A percentile compares a stretch with the other conserved stretches of the same genome.
These are phyloP conservation scores for Drosophila elegans DNA, from an alignment of 1,140 invertebrate species.

Conservation along the genomic window DNA sequence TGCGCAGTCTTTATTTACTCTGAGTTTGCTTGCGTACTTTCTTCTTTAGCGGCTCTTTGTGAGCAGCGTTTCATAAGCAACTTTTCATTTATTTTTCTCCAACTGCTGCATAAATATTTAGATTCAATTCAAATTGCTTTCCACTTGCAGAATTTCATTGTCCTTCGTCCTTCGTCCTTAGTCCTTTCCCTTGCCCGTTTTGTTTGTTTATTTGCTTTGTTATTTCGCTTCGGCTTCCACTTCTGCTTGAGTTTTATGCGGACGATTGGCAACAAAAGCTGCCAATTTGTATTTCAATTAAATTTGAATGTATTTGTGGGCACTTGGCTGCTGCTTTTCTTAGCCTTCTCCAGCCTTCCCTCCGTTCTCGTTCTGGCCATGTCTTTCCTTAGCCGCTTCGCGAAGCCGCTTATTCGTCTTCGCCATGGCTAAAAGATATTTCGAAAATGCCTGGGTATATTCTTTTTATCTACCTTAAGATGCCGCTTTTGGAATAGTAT, in stretches of 20 bases:
- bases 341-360: slow-evolving; percentile 4
- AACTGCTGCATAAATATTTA: slow-evolving; percentile 66
- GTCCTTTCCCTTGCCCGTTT: background rate
- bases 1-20: background rate
- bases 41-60: background rate
- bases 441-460: background rate
- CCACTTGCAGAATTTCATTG: slow-evolving; percentile 36
- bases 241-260: slow-evolving; percentile 37
- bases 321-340: slow-evolving; percentile 48
- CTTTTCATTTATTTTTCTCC: slow-evolving; percentile 14
- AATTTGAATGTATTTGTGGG: slow-evolving; percentile 69
- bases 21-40: background rate
- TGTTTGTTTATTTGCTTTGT: slow-evolving; percentile 53
- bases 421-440: background rate
- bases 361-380: background rate
- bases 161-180: slow-evolving; percentile 7
- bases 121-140: slow-evolving; percentile 58
- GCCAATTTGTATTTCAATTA: slow-evolving; percentile 77
- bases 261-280: slow-evolving; percentile 63
- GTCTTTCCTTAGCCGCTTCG: background rate
- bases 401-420: background rate
- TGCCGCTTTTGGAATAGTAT: too few relatives aligned
- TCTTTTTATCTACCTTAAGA: background rate
- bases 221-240: slow-evolving; percentile 39
- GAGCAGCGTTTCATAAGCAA: slow-evolving; percentile 14